phyloP scores from a whole-genome alignment of 2,888 invertebrate genomes.

The Drosophila monieri region DNA sequence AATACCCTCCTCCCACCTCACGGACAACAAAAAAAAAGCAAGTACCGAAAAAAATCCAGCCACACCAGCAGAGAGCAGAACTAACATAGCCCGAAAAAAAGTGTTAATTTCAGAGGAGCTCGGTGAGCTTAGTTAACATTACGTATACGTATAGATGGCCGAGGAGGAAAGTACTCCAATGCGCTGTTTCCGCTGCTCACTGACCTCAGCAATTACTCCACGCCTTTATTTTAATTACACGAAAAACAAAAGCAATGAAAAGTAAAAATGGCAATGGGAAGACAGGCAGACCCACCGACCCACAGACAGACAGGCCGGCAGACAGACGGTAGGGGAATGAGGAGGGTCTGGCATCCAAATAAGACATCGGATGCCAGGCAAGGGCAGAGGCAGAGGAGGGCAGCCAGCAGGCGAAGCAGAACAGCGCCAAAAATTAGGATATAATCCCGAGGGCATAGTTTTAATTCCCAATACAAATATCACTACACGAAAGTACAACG shows the following conservation, averaged over 20 bases:
- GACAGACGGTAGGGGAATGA: slow-evolving; percentile 4
- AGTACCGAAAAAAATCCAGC: slow-evolving; percentile 4
- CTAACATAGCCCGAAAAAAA: slow-evolving; percentile 49
- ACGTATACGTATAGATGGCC: slow-evolving; percentile 49
- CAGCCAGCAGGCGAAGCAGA: slow-evolving; percentile 14
- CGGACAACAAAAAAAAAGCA: slow-evolving; percentile 24
- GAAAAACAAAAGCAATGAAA: slow-evolving; percentile 76
- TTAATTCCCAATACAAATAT: slow-evolving; percentile 80
- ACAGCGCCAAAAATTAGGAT: slow-evolving; percentile 73
- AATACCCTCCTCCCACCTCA: slow-evolving; percentile 49
- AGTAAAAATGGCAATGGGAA: slow-evolving; percentile 61
- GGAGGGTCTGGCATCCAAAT: slow-evolving; percentile 8
- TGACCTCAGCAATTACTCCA: slow-evolving; percentile 80
- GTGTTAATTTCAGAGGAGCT: slow-evolving; percentile 70
- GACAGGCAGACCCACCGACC: slow-evolving; percentile 11
- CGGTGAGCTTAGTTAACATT: slow-evolving; percentile 72
- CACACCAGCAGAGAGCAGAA: slow-evolving; percentile 16
- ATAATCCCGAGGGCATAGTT: slow-evolving; percentile 77
- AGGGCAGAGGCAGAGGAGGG: neutral
- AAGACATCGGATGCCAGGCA: slow-evolving; percentile 30
- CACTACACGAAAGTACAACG: slow-evolving; percentile 78
- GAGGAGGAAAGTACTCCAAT: slow-evolving; percentile 44
- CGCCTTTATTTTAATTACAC: slow-evolving; percentile 79
- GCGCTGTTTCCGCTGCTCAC: slow-evolving; percentile 44
- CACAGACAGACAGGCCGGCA: neutral